phyloP scores from a whole-genome alignment of 2,888 invertebrate genomes.

The Scaptomyza caliginosa region DNA sequence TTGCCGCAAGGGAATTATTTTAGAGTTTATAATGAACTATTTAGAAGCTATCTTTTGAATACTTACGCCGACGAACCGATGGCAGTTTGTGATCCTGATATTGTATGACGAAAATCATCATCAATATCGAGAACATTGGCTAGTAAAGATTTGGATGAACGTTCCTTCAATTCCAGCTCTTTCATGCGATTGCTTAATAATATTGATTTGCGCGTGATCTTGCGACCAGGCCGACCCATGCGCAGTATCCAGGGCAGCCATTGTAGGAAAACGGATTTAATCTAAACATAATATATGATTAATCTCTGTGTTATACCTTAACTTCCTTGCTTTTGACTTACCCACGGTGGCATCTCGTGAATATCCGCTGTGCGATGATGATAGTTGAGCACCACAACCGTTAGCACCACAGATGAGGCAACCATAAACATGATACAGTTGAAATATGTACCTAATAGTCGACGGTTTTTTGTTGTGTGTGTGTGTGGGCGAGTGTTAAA shows the following conservation, averaged over 20 bases:
- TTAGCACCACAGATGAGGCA: conserved; percentile 98
- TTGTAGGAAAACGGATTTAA: conserved; percentile 96
- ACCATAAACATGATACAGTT: conserved; percentile 99
- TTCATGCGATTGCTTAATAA: conserved; percentile 96
- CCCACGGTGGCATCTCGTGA: conserved; percentile 98
- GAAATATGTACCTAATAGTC: conserved; percentile 96
- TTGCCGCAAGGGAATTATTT: neutral
- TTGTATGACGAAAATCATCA: conserved; percentile 94
- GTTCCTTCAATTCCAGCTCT: conserved; percentile 95
- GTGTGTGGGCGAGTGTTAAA: conserved; percentile 25
- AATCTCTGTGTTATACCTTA: no score
- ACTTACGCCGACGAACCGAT: conserved; percentile 88
- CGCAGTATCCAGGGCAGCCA: conserved; percentile 98
- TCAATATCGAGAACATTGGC: conserved; percentile 98
- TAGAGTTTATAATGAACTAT: neutral
- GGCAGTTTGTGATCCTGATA: conserved; percentile 86
- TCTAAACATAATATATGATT: no score
- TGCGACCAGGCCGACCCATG: conserved; percentile 98
- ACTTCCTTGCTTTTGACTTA: conserved; percentile 86
- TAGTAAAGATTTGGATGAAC: conserved; percentile 95
- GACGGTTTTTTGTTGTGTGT: conserved; percentile 1
- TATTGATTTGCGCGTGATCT: conserved; percentile 95
- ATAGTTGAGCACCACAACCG: conserved; percentile 98
- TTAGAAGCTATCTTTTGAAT: neutral
- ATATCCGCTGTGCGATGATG: conserved; percentile 98